These are phyloP conservation scores for Gastrophysa polygoni DNA, from an alignment of 2,888 invertebrate species.

Conservation along the genomic window DNA sequence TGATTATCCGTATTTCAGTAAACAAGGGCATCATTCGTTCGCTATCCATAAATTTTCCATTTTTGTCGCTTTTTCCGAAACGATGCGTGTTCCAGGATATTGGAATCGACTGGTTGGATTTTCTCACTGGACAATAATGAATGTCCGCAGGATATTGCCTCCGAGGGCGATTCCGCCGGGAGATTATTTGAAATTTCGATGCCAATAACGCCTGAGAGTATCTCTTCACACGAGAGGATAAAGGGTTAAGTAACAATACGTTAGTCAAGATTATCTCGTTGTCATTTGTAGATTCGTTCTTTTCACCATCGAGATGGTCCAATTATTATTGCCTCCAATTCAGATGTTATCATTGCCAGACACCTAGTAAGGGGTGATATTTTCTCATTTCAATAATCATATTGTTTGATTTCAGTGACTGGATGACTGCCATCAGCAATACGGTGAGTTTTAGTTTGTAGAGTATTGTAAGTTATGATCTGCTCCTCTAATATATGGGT, in stretches of 20 bases:
- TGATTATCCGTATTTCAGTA: neutral
- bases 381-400: conserved; percentile 38
- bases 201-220: too few species aligned
- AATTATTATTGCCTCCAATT: too few species aligned
- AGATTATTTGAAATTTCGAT: too few species aligned
- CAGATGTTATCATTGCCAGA: too few species aligned
- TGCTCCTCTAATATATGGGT: neutral
- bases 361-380: neutral
- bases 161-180: neutral
- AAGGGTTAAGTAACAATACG: too few species aligned
- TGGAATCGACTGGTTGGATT: neutral
- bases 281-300: too few species aligned
- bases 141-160: neutral
- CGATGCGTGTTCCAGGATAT: neutral
- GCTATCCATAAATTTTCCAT: neutral
- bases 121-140: neutral
- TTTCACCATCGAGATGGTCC: too few species aligned
- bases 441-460: conserved; percentile 66
- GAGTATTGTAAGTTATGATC: too few species aligned
- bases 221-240: too few species aligned
- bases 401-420: conserved; percentile 64
- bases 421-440: conserved; percentile 81
- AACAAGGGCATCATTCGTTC: neutral
- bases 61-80: neutral
- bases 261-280: too few species aligned